A percentile compares a stretch with the other conserved stretches of the same genome.
phyloP scores from a whole-genome alignment of 2,888 invertebrate genomes.

The Therioaphis trifolii region DNA sequence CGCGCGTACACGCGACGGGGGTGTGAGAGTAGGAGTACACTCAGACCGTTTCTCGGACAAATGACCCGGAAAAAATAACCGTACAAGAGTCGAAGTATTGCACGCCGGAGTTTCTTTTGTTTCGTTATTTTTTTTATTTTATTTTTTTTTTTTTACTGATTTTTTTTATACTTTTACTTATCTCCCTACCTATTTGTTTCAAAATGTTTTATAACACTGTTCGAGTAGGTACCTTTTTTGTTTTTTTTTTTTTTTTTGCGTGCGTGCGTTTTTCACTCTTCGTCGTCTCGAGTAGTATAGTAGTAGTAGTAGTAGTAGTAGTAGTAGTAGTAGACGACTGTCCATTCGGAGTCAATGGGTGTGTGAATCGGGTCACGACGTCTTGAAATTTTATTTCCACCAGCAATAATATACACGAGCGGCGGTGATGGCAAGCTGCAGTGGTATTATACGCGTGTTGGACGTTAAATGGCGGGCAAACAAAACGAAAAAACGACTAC shows the following conservation, averaged over 20 bases:
- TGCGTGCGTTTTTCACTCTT: slow-evolving; percentile 14
- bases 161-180: slow-evolving; percentile 45
- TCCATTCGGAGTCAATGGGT: slow-evolving; percentile 44
- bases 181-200: slow-evolving; percentile 31
- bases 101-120: slow-evolving; percentile 14
- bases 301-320: too few species aligned
- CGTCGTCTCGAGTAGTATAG: background rate
- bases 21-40: background rate
- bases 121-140: slow-evolving; percentile 42
- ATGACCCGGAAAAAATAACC: slow-evolving; percentile 59
- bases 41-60: slow-evolving; percentile 30
- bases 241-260: too few species aligned
- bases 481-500: too few species aligned
- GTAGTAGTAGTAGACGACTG: background rate
- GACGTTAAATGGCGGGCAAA: slow-evolving; percentile 28
- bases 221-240: slow-evolving; percentile 42
- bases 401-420: too few species aligned
- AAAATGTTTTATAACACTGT: slow-evolving; percentile 50
- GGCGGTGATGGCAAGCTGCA: too few species aligned
- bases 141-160: slow-evolving; percentile 14
- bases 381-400: background rate
- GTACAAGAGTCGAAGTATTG: background rate
- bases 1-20: background rate
- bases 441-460: background rate
- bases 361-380: slow-evolving; percentile 33